phyloP scores from a whole-genome alignment of 2,888 invertebrate species.

The Saturnia pavonia region DNA sequence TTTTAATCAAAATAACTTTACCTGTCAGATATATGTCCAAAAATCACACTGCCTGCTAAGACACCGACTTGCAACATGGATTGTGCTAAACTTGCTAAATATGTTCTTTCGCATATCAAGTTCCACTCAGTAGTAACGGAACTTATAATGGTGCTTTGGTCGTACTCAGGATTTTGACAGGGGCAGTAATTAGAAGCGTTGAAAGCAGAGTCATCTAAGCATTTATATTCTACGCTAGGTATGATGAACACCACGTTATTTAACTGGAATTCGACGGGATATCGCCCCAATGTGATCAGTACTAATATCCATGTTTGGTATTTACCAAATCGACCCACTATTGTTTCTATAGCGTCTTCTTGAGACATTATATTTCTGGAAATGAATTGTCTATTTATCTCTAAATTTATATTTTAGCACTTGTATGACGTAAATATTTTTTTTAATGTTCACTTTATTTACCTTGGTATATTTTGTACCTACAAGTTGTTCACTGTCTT shows the following conservation, averaged over 20 bases:
- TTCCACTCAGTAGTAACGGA: constrained; percentile 84
- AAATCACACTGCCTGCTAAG: constrained; percentile 78
- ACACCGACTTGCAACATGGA: constrained; percentile 81
- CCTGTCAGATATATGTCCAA: constrained; percentile 79
- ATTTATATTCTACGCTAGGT: constrained; percentile 75
- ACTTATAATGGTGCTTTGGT: constrained; percentile 73
- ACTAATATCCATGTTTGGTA: constrained; percentile 80
- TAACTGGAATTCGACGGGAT: constrained; percentile 81
- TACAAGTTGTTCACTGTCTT: background rate
- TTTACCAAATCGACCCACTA: constrained; percentile 79
- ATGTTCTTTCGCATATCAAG: constrained; percentile 80
- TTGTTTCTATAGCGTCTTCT: constrained; percentile 60
- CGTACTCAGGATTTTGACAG: constrained; percentile 75
- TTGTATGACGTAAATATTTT: background rate
- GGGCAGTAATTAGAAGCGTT: constrained; percentile 69
- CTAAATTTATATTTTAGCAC: background rate
- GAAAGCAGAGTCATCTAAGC: constrained; percentile 55
- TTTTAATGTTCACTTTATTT: background rate
- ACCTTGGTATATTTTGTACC: background rate
- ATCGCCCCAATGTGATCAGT: constrained; percentile 73
- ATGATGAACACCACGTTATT: constrained; percentile 81
- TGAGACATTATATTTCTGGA: constrained; percentile 16
- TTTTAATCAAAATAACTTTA: constrained; percentile 29
- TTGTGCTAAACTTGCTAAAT: constrained; percentile 79
- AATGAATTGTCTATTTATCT: background rate